phyloP scores from a whole-genome alignment of 2,113 vertebrate genomes.

The Oreochromis spilurus region DNA sequence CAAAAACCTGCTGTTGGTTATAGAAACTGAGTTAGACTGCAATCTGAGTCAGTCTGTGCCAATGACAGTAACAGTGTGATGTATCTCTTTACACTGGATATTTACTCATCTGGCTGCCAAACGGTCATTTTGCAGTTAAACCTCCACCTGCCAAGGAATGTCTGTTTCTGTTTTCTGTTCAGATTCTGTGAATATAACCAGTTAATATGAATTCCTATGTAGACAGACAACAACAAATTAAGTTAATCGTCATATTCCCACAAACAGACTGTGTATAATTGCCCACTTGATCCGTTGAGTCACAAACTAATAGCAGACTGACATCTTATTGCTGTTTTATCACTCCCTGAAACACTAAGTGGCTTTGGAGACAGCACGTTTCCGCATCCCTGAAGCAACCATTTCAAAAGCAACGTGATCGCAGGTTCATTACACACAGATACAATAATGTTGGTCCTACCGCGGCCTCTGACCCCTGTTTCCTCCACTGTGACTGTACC shows the following conservation, averaged over 20 bases:
- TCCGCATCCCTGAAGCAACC: neutral
- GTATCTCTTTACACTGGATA: neutral
- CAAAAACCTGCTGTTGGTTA: neutral
- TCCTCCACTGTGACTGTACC: neutral
- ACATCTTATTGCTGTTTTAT: neutral
- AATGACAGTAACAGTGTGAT: neutral
- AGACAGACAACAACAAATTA: neutral
- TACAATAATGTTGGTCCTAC: neutral
- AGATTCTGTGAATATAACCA: neutral
- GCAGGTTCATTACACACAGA: neutral
- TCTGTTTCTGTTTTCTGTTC: neutral
- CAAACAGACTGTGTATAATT: neutral
- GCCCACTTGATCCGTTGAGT: neutral
- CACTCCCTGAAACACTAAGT: neutral
- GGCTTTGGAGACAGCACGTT: neutral
- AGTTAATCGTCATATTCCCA: neutral
- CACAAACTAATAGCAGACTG: neutral
- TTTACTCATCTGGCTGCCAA: neutral
- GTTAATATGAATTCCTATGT: neutral
- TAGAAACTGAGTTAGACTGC: neutral
- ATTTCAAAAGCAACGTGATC: neutral
- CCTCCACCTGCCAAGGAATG: neutral
- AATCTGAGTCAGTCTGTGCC: neutral
- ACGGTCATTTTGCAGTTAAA: neutral
- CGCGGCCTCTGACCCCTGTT: rapidly evolving